Conservation (phyloP, 2,113 vertebrate species). For the Heptranchias perlo region DNA sequence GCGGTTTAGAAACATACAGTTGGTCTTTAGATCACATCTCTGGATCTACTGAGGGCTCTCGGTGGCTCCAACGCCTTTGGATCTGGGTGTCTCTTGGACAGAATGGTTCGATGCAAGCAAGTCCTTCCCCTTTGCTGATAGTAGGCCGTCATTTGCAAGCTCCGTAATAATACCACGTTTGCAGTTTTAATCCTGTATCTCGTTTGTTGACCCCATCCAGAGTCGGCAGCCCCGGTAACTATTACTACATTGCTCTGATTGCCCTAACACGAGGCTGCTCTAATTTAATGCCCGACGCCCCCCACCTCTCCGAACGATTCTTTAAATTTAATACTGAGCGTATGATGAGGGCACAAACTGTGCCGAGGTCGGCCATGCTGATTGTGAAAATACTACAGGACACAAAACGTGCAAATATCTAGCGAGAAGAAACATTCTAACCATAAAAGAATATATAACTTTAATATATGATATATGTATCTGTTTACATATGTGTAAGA, state of each 20-base stretch:
- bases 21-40: neutral
- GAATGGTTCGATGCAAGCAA: neutral
- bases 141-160: constrained; percentile 18
- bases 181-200: constrained; percentile 21
- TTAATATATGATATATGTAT: neutral
- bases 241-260: neutral
- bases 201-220: neutral
- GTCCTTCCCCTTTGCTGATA: neutral
- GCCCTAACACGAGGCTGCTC: neutral
- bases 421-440: neutral
- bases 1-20: neutral
- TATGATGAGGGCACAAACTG: neutral
- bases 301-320: neutral
- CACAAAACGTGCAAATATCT: neutral
- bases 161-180: constrained; percentile 30
- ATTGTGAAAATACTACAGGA: neutral
- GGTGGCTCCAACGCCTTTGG: too few relatives aligned
- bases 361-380: constrained; percentile 4
- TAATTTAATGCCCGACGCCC: neutral
- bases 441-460: neutral
- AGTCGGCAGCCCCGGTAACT: neutral
- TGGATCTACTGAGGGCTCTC: neutral
- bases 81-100: neutral
- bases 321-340: neutral
- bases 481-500: neutral